Percentiles rank a stretch among this genome's conserved stretches.
Evolutionary conservation across 2,113 vertebrate genomes (phyloP).

Genomic region (Penelope pileata): DNA sequence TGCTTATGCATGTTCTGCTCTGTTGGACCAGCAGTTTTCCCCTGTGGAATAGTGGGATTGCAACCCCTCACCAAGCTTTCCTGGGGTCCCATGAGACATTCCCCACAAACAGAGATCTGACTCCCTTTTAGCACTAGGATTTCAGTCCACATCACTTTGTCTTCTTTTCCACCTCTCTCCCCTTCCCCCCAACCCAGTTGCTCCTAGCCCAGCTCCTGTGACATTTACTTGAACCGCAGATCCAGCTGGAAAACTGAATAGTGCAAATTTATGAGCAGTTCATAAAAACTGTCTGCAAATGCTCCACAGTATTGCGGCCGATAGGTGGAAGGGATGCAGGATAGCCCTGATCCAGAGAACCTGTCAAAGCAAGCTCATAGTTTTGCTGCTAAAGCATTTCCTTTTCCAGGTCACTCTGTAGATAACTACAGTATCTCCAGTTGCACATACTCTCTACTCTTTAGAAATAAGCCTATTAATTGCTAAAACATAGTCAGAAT

Average conservation of each 20-base stretch:
- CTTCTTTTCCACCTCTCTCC: no score
- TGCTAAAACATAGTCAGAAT: background rate
- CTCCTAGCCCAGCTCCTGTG: background rate
- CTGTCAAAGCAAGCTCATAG: background rate
- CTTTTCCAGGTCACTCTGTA: background rate
- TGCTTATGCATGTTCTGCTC: accelerated
- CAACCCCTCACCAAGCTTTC: background rate
- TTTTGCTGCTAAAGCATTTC: background rate
- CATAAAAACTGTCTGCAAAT: background rate
- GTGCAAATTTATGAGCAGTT: background rate
- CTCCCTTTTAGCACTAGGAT: background rate
- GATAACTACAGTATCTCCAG: background rate
- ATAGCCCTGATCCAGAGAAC: background rate
- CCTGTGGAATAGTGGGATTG: background rate
- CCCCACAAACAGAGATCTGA: background rate
- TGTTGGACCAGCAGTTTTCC: background rate
- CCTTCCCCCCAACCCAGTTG: background rate
- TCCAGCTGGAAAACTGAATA: background rate
- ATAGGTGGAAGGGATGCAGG: background rate
- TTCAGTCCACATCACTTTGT: background rate
- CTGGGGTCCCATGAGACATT: background rate
- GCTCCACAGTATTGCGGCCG: background rate
- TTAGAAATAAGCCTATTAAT: background rate
- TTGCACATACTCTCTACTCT: background rate
- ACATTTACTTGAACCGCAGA: background rate